Base-by-base conservation (phyloP, 2,113 vertebrate species). In the Ifrita kowaldi region DNA sequence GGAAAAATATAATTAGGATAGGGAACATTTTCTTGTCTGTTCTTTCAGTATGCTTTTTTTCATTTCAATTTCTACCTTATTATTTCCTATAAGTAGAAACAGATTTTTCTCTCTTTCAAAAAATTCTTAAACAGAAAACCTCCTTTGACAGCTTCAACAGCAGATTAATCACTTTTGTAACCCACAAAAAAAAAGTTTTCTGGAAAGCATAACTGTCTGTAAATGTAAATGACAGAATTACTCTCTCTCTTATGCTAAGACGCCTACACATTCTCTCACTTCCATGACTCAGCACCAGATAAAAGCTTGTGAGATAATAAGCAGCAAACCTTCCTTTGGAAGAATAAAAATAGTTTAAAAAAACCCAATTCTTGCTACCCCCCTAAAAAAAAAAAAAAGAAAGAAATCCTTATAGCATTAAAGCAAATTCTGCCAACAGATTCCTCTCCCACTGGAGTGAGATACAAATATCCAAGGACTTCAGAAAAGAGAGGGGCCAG, bases 151-250 rank as follows among this genome's bases (percentile, higher is more conserved):
- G 93, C 96, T 98, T 96, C 97, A 97, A 94, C 84, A 96, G 97
- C 91, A 97, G 95, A 98, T 97, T 98, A 98, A 97, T 98, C 97
- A 96, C 97, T 98, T 97, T 97, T 92, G 60, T 95, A 98, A 97
- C 96, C 97, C 97, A 97, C 94, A 97, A 75, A 93, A 91, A 79
- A 86, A 90, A 97, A 97, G 95, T 97, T 98, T 98, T 98, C 98
- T 98, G 98, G 98, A 98, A 98, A 98, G 98, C 97, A 97, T 98
- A 98, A 93, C 96, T 98, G 97, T 97, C 96, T 93, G 96, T 86
- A 94, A 98, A 97, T 98, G 97, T 97, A 97, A 98, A 97, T 97
- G 98, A 94, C 97, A 95, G 97, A 88, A 96, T 96, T 96, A 97
- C 97, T 97, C 96, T 97, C 97, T 94, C 97, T 94, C 96, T 98